These are phyloP conservation scores for Amphiprion percula DNA, from an alignment of 2,113 vertebrate species.

Conservation along the genomic window DNA sequence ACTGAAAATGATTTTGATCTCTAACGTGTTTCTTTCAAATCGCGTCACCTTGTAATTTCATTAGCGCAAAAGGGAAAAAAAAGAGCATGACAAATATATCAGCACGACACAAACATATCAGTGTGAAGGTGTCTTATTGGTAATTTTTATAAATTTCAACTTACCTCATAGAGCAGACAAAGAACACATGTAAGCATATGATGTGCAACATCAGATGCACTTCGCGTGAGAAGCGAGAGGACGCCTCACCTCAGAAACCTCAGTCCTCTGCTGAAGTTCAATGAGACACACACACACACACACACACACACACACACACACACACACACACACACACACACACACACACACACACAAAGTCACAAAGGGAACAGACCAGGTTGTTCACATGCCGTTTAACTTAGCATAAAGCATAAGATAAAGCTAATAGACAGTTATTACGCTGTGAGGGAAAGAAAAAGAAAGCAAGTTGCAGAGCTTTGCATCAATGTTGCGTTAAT, in stretches of 20 bases:
- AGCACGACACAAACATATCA: background rate
- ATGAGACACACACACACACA: constrained; percentile 36
- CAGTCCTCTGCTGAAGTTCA: constrained; percentile 65
- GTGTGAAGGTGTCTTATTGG: constrained; percentile 14
- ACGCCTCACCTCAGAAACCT: constrained; percentile 83
- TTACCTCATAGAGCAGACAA: constrained; percentile 49
- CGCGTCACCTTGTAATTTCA: background rate
- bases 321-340: constrained; percentile 27
- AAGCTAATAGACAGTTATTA: constrained; percentile 17
- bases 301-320: constrained; percentile 33
- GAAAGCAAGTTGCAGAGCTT: constrained; percentile 16
- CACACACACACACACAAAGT: constrained; percentile 31
- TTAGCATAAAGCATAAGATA: background rate
- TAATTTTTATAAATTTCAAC: constrained; percentile 6
- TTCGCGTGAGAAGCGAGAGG: constrained; percentile 79
- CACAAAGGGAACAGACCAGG: constrained; percentile 40
- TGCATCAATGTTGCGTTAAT: constrained; percentile 64
- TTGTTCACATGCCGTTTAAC: constrained; percentile 21
- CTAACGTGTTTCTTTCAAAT: background rate
- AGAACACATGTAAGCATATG: constrained; percentile 67
- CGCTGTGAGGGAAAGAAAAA: constrained; percentile 20
- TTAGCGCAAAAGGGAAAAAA: background rate
- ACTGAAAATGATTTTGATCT: constrained; percentile 1
- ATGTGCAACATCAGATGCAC: constrained; percentile 79
- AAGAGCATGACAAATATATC: background rate